Evolutionary conservation across 2,888 invertebrate genomes (phyloP).

Genomic region (Ectropis crepuscularia): DNA sequence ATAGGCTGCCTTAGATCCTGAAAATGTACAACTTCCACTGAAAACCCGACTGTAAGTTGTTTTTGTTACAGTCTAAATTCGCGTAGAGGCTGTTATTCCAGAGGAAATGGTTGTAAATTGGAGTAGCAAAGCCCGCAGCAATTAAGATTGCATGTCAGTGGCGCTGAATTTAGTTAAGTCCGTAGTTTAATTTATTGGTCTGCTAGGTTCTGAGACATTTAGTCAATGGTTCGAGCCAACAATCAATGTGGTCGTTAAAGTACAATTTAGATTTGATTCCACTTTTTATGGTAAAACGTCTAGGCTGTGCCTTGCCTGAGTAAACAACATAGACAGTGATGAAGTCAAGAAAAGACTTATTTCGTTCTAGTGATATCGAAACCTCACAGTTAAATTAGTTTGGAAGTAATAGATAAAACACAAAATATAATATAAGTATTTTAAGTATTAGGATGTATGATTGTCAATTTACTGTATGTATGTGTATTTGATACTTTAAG

Average conservation of each 20-base stretch:
- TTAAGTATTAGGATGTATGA: too few species aligned
- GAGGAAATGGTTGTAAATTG: constrained; percentile 63
- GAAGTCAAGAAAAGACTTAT: too few species aligned
- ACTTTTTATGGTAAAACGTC: too few species aligned
- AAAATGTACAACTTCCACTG: constrained; percentile 34
- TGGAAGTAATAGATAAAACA: too few species aligned
- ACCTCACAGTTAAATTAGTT: too few species aligned
- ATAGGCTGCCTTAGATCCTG: constrained; percentile 40
- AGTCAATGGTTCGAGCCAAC: constrained; percentile 21
- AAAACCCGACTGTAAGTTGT: constrained; percentile 37
- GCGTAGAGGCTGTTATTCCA: constrained; percentile 28
- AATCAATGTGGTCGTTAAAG: background rate
- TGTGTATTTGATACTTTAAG: too few species aligned
- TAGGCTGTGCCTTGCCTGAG: too few species aligned
- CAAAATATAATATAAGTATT: too few species aligned
- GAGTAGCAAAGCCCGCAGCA: constrained; percentile 63
- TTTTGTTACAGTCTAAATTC: constrained; percentile 43
- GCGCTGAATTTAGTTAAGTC: constrained; percentile 67
- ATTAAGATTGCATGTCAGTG: constrained; percentile 77
- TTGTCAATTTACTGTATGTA: too few species aligned
- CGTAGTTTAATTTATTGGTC: constrained; percentile 64
- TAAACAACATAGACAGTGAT: too few species aligned
- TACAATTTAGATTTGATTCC: too few species aligned
- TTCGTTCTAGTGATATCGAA: too few species aligned
- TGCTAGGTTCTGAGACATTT: constrained; percentile 52